These are phyloP conservation scores for Sphyrna mokarran DNA, from an alignment of 2,113 vertebrate species.

Conservation along the genomic window DNA sequence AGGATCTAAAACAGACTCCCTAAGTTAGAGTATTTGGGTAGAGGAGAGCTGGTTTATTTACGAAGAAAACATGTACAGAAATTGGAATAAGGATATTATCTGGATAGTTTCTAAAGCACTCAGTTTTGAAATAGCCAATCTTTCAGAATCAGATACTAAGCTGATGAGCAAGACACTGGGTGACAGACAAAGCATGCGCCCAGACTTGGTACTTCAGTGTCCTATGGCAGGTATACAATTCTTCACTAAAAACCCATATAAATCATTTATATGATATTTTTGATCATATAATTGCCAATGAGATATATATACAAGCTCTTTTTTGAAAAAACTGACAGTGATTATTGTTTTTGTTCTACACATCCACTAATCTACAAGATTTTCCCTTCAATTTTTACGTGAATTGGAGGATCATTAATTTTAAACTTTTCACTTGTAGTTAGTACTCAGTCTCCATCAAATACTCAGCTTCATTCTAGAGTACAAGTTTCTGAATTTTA, in stretches of 20 bases:
- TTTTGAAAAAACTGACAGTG: neutral
- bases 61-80: neutral
- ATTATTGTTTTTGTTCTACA: neutral
- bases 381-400: neutral
- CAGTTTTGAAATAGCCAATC: neutral
- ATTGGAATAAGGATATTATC: neutral
- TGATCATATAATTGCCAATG: neutral
- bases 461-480: neutral
- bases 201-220: neutral
- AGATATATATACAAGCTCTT: neutral
- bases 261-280: neutral
- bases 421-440: neutral
- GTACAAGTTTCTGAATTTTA: neutral
- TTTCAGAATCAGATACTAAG: neutral
- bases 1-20: neutral
- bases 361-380: neutral
- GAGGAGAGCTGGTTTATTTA: neutral
- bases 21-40: neutral
- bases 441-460: neutral
- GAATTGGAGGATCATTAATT: neutral
- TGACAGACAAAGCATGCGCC: neutral
- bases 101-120: neutral
- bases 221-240: neutral
- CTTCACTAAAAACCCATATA: neutral
- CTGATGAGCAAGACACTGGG: neutral